Evolutionary conservation across 92 coral and sea anemone species (phyloP), one percentile per base, ranked within the genome.

Genomic region (Siderastrea radians): DNA sequence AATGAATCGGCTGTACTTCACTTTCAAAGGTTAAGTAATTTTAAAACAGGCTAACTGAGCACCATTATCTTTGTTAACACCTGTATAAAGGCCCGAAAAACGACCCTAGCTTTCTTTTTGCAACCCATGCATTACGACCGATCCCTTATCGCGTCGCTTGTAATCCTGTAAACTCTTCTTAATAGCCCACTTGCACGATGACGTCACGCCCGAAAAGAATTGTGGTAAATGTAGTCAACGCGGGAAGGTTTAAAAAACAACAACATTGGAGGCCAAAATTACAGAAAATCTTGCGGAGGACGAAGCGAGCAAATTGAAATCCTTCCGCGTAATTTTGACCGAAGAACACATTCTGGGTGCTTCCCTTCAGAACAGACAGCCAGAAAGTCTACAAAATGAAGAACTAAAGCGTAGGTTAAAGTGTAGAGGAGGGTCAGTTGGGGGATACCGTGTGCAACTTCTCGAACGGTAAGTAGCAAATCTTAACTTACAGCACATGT

Each of bases 171-270:
- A 26, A 26, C 38, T 26, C 38, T 26, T 26, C 38, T 26, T 0
- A 26, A 26, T 26, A 26, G 38, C 38, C 38, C 38, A 26, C 38
- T 26, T 26, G 38, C 38, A 26, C 38, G 38, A 84, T 74, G 88
- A 84, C 88, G 84, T 75, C 86, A 84, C 82, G 68, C 50, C 86
- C 74, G 89, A 81, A 74, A 76, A 46, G 84, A 76, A 84, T 8
- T 74, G n/a, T 84, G 89, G 89, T 54, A 84, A 49, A 53, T 75
- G 89, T 84, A 74, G 89, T 84, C 74, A 84, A 84, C 61, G 74
- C 3, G 17, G 77, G 72, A 71, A 72, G 11, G 53, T 12, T 4
- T 83, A 54, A 6, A 6, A 55, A 74, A 76, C 8, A 55, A 52
- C 58, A 38, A 84, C 63, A 4, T 68, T 82, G 87, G 87, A 79